Base-by-base conservation (phyloP, 2,888 invertebrate genomes). In the Hypselothyrea guttata region DNA sequence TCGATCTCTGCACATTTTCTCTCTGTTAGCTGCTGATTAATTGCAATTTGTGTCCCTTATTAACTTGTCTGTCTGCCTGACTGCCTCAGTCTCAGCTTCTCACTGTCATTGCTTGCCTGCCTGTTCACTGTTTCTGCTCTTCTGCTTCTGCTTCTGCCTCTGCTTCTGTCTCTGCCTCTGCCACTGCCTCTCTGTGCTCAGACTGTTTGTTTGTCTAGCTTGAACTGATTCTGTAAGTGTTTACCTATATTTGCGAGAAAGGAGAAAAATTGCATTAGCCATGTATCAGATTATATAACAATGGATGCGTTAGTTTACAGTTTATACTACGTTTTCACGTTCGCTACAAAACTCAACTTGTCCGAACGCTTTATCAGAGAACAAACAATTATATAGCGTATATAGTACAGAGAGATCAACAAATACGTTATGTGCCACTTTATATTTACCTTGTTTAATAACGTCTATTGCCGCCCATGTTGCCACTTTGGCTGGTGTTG, bases 231-330 rank as follows among this genome's bases (percentile, higher is more conserved):
- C 58, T 81, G 86, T 85, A 78, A 85, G 86, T 84, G 84, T 82
- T 81, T 84, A 88, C 87, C 87, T 88, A 88, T 88, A 88, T 83
- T 88, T 86, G 79, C 86, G 75, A 83, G 74, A 87, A 81, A 85
- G 78, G 84, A 86, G 73, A 86, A 87, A 87, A 88, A 75, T 72
- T 82, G 44, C 41, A 84, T 86, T 85, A 85, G 82, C 71, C 38
- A 59, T 69, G 67, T 59, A 60, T 37, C 57, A 54, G 37, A 16
- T 53, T 47, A 51, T 27, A 58, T 55, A 30, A 48, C 63, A 70
- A 42, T 61, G 58, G 57, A 27, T 48, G 53, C 41, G 47, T 47
- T 40, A 13, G 57, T 31, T 55, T 53, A 46, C 18, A 11, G 40
- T 45, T 57, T 44, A 49, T 34, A 40, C 47, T 57, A 46, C 47